Conservation (phyloP, 2,797 vertebrate species). For the Merluccius polli region DNA sequence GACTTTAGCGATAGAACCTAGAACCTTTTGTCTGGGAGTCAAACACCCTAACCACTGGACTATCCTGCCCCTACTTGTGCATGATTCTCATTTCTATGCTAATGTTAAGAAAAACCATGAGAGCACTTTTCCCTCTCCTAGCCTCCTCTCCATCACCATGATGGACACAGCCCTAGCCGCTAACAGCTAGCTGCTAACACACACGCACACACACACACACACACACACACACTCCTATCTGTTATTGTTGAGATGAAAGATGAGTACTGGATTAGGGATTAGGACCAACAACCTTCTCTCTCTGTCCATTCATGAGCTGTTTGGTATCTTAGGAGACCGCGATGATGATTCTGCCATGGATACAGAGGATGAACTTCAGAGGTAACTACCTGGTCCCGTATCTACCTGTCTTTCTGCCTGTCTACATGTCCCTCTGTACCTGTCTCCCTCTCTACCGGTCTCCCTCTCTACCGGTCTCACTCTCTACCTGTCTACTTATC, state of each 20-base stretch:
- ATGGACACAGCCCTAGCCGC: too few species aligned
- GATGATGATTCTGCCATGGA: slow-evolving; percentile 78
- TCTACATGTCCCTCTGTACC: neutral
- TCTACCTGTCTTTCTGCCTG: neutral
- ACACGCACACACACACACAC: neutral
- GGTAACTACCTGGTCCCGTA: slow-evolving; percentile 61
- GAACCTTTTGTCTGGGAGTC: too few species aligned
- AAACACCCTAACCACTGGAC: too few species aligned
- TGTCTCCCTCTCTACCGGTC: neutral
- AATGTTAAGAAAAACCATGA: slow-evolving; percentile 42
- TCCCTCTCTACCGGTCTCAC: neutral
- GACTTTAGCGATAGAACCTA: too few species aligned
- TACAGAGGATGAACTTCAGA: slow-evolving; percentile 86
- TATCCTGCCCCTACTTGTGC: slow-evolving; percentile 57
- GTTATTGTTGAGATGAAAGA: too few species aligned
- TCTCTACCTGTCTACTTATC: neutral
- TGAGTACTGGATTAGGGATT: neutral
- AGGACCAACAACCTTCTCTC: neutral
- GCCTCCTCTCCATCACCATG: too few species aligned
- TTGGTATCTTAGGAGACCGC: slow-evolving; percentile 40
- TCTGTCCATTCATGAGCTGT: neutral
- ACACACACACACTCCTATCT: neutral
- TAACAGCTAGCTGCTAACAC: too few species aligned
- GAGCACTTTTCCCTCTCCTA: too few species aligned
- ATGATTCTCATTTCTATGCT: slow-evolving; percentile 78